Base-by-base conservation (phyloP, 2,113 vertebrate genomes). In the Sinocyclocheilus maitianheensis region DNA sequence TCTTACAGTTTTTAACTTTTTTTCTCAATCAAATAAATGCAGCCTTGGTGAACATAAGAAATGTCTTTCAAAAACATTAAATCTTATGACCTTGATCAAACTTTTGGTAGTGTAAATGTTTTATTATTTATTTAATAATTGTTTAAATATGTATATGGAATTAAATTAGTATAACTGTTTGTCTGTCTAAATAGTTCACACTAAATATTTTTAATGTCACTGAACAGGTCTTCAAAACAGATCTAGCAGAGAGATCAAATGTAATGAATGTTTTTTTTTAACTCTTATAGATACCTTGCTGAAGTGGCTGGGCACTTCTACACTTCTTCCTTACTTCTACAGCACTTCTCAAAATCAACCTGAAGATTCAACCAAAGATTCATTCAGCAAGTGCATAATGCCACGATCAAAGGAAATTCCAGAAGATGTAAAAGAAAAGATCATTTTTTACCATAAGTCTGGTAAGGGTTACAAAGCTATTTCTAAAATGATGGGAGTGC, bases 381-480 rank as follows among this genome's bases (percentile, higher is more conserved):
- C 7, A 77, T 77, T 53, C 7, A 77, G 48, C 24, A 18, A 79
- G 26, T 18, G 75, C 77, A 60, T 62, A n/a, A 81, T 81, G 60
- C 37, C 58, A 65, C 34, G 79, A 37, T 79, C 77, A 34, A 60
- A 40, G 4, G 77, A 79, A 20, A 40, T 79, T 79, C 77, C 51
- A 34, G 53, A 79, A n/a, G 53, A 60, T 46, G 20, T 65, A 20
- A 81, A 48, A 65, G 40, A 81, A 81, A 81, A 46, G 6, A 22
- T 65, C 0, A 13, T 63, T 62, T 62, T 7, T 24, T 43, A 24
- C 60, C 40, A 81, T 46, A 40, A 65, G 22, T 63, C 79, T 46
- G 79, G 60, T 24, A 81, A 65, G 14, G 78, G 79, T 43, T 81
- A 81, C 79, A 81, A 81, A 81, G 20, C 58, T 58, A 48, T 81